Base-by-base conservation (phyloP, 2,113 vertebrate species). In the Oncorhynchus clarkii region DNA sequence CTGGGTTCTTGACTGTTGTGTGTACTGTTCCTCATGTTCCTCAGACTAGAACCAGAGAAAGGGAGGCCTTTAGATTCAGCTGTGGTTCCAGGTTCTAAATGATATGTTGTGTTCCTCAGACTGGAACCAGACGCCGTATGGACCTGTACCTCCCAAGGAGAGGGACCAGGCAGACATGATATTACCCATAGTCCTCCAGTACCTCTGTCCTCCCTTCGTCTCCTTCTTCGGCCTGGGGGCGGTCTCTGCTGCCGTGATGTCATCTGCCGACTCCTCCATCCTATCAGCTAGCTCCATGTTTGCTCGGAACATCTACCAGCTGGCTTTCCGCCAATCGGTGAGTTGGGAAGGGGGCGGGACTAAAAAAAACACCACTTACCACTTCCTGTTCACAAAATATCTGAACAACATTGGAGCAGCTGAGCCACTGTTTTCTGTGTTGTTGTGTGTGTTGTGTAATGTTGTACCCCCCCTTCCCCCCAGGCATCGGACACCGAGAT, bases 201-300 rank as follows among this genome's bases (percentile, higher is more conserved):
- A 99, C 78, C 95, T 99, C 65, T 99, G 97, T 72, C 98, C 98
- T 0, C 89, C 96, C 1, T 99, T 97, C 8, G 91, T 99, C 82
- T 99, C 97, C 0, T 97, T 98, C 86, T 99, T 99, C 45, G 97
- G 97, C 34, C 93, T 99, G 0, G 97, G 97, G 0, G 97, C 97
- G 0, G 97, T 99, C 20, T 99, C 97, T 54, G 97, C 97, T 68
- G 98, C 97, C 0, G 97, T 99, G 77, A 99, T 99, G 97, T 99
- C 98, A 0, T 99, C 97, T 7, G 97, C 97, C 39, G 98, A 99
- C 88, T 99, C 98, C 26, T 99, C 98, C 68, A 99, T 99, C 87
- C 92, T 99, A 74, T 99, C 98, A 60, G 98, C 98, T 34, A 99
- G 97, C 88, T 99, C 98, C 29, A 99, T 99, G 98, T 99, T 99